Percentiles rank a stretch among this genome's conserved stretches.
phyloP scores from a whole-genome alignment of 2,888 invertebrate genomes.

The Pediacus dermestoides region DNA sequence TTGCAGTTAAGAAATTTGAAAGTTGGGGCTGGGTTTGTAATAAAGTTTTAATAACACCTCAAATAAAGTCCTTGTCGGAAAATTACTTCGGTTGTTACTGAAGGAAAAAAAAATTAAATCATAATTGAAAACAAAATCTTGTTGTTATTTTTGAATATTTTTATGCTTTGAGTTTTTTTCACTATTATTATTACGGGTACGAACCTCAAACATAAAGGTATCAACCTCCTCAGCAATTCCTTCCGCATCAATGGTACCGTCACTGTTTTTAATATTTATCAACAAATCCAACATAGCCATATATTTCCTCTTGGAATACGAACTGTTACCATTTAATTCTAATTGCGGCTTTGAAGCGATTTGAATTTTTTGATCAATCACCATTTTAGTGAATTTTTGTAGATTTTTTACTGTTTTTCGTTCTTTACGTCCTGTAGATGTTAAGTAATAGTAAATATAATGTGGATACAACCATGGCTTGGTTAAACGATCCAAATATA shows the following conservation, averaged over 20 bases:
- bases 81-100: no score
- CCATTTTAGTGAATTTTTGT: constrained; percentile 33
- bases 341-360: neutral
- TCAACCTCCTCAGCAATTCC: constrained; percentile 62
- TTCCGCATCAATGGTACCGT: constrained; percentile 30
- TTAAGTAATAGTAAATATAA: constrained; percentile 20
- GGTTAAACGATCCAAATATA: constrained; percentile 25
- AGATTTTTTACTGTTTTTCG: constrained; percentile 24
- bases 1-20: no score
- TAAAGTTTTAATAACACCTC: no score
- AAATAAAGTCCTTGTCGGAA: no score
- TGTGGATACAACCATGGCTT: constrained; percentile 33
- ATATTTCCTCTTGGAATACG: constrained; percentile 46
- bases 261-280: constrained; percentile 26
- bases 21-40: no score
- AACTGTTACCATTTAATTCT: constrained; percentile 42
- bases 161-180: no score
- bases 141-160: no score
- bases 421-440: constrained; percentile 20
- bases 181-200: no score
- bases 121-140: no score
- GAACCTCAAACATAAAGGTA: constrained; percentile 54
- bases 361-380: constrained; percentile 24
- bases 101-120: no score
- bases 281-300: constrained; percentile 35